Percentiles rank a stretch among this genome's conserved stretches.
These are phyloP conservation scores for Dicroscelio sp. DNA, from an alignment of 2,888 invertebrate species.

Conservation along the genomic window DNA sequence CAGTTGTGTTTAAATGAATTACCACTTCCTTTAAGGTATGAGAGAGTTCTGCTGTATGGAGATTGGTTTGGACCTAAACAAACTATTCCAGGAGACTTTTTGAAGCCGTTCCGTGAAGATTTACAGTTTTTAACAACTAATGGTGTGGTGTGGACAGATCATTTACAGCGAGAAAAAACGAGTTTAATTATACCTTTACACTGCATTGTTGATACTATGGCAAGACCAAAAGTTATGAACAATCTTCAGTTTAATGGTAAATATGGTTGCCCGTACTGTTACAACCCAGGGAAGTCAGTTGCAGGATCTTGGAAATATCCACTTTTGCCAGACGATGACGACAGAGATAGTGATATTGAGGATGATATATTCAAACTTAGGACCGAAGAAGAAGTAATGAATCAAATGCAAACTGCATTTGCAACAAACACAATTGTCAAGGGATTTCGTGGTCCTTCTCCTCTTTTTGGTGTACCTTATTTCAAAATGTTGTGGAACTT, in stretches of 20 bases:
- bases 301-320: slow-evolving; percentile 36
- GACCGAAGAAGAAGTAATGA: background rate
- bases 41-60: slow-evolving; percentile 30
- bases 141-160: slow-evolving; percentile 34
- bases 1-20: slow-evolving; percentile 43
- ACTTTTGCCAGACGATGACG: background rate
- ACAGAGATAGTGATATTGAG: background rate
- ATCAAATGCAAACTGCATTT: slow-evolving; percentile 25
- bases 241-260: slow-evolving; percentile 30
- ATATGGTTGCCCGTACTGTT: slow-evolving; percentile 42
- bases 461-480: background rate
- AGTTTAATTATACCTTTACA: slow-evolving; percentile 19
- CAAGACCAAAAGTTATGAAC: slow-evolving; percentile 39
- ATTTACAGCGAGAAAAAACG: background rate
- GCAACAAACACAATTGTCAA: background rate
- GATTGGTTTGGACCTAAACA: slow-evolving; percentile 38
- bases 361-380: background rate
- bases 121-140: background rate
- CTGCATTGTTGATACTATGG: slow-evolving; percentile 35
- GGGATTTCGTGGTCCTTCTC: slow-evolving; percentile 35
- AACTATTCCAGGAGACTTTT: slow-evolving; percentile 3
- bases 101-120: slow-evolving; percentile 18
- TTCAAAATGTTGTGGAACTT: slow-evolving; percentile 30
- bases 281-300: slow-evolving; percentile 12
- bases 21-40: slow-evolving; percentile 6